Evolutionary conservation across 2,113 vertebrate species (phyloP).

Genomic region (Epinephelus lanceolatus): DNA sequence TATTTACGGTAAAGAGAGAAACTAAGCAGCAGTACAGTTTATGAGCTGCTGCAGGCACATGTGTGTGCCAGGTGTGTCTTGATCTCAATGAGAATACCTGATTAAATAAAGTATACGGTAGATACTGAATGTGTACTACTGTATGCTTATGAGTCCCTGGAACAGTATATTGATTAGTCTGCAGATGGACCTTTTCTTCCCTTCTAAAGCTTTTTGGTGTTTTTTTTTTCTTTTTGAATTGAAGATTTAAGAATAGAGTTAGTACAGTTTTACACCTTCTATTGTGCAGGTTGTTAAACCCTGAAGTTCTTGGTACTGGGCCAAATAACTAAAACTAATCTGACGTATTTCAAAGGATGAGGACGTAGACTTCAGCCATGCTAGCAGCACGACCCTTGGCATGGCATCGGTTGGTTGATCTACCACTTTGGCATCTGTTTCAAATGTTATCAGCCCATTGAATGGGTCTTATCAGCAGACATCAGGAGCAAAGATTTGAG

Average conservation of each 20-base stretch:
- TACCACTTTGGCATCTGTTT: too few species aligned
- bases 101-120: neutral
- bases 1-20: constrained; percentile 17
- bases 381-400: neutral
- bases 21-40: neutral
- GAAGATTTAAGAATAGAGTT: too few species aligned
- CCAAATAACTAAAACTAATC: neutral
- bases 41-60: neutral
- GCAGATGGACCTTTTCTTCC: neutral
- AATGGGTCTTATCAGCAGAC: too few species aligned
- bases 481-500: too few species aligned
- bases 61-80: neutral
- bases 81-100: neutral
- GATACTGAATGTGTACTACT: neutral
- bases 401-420: too few species aligned
- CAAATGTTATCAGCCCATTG: too few species aligned
- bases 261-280: neutral
- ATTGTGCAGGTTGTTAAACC: neutral
- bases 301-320: neutral
- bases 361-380: neutral
- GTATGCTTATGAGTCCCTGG: neutral
- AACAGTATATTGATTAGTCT: neutral
- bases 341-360: neutral
- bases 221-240: too few species aligned
- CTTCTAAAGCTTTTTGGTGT: neutral